These are phyloP conservation scores for Hemaris fuciformis DNA, from an alignment of 2,888 invertebrate genomes.

Conservation along the genomic window DNA sequence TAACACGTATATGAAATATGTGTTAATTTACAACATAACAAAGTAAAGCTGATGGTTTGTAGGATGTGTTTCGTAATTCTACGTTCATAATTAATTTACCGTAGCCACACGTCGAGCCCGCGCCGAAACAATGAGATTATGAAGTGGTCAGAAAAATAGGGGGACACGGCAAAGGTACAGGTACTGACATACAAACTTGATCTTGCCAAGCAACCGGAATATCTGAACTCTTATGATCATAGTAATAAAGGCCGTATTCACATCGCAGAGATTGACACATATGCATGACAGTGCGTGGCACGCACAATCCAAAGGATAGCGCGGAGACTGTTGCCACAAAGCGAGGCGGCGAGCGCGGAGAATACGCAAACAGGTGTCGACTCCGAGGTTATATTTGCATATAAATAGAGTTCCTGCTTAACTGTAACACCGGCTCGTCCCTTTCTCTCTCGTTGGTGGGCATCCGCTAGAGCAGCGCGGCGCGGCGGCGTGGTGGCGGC, in stretches of 20 bases:
- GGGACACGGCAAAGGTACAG: slow-evolving; percentile 38
- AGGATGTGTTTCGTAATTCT: slow-evolving; percentile 25
- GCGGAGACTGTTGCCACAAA: slow-evolving; percentile 71
- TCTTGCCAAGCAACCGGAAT: background rate
- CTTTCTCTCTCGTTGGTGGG: slow-evolving; percentile 63
- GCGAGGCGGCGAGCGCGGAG: slow-evolving; percentile 68
- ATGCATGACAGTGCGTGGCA: background rate
- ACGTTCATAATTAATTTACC: slow-evolving; percentile 37
- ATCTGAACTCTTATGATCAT: slow-evolving; percentile 16
- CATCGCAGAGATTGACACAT: slow-evolving; percentile 12
- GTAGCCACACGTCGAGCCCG: slow-evolving; percentile 38
- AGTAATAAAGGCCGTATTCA: slow-evolving; percentile 35
- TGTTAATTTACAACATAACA: slow-evolving; percentile 4
- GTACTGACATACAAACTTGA: slow-evolving; percentile 34
- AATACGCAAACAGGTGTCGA: slow-evolving; percentile 82
- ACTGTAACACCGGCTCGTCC: slow-evolving; percentile 77
- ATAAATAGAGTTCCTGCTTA: slow-evolving; percentile 82
- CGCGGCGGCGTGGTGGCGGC: slow-evolving; percentile 27
- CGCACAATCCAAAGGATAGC: slow-evolving; percentile 58
- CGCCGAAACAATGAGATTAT: slow-evolving; percentile 39
- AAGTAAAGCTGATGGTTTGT: background rate
- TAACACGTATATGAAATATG: slow-evolving; percentile 2
- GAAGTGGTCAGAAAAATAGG: slow-evolving; percentile 39
- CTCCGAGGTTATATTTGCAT: slow-evolving; percentile 81
- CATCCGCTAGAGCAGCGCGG: slow-evolving; percentile 64